Evolutionary conservation across 1,140 invertebrate species (phyloP).

Genomic region (Drosophila santomea): DNA sequence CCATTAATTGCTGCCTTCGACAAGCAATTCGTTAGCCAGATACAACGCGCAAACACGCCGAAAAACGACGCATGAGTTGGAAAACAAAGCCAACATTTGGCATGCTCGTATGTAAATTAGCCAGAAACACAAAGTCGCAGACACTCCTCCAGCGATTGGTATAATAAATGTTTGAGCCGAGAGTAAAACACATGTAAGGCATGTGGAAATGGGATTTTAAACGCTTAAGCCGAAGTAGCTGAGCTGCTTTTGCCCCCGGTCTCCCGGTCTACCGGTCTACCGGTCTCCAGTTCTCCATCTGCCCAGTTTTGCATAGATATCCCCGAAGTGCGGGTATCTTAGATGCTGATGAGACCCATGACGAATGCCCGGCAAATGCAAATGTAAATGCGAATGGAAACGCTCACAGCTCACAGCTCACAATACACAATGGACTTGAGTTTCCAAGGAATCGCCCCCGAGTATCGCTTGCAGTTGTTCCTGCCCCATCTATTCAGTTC

Average conservation of each 20-base stretch:
- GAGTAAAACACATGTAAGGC: slow-evolving; percentile 73
- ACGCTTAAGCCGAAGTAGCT: slow-evolving; percentile 42
- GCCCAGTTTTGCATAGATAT: slow-evolving; percentile 59
- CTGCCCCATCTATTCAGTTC: slow-evolving; percentile 3
- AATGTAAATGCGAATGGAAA: slow-evolving; percentile 52
- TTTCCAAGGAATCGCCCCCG: slow-evolving; percentile 49
- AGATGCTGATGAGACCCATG: slow-evolving; percentile 44
- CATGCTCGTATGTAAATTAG: slow-evolving; percentile 64
- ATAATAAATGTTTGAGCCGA: slow-evolving; percentile 72
- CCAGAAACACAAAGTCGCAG: slow-evolving; percentile 39
- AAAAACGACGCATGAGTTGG: slow-evolving; percentile 30
- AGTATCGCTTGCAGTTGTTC: slow-evolving; percentile 47
- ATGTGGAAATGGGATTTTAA: slow-evolving; percentile 76
- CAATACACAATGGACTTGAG: slow-evolving; percentile 54
- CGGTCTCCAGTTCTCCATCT: slow-evolving; percentile 6
- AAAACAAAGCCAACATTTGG: slow-evolving; percentile 40
- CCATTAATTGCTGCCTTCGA: slow-evolving; percentile 74
- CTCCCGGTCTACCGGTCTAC: slow-evolving; percentile 2
- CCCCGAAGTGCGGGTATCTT: slow-evolving; percentile 12
- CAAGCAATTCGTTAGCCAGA: slow-evolving; percentile 68
- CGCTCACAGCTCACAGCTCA: slow-evolving; percentile 21
- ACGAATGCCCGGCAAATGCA: slow-evolving; percentile 66
- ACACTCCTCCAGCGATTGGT: slow-evolving; percentile 60
- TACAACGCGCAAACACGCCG: slow-evolving; percentile 23
- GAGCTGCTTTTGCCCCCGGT: slow-evolving; percentile 15